phyloP scores from a whole-genome alignment of 2,113 vertebrate genomes.

The Redunca redunca region DNA sequence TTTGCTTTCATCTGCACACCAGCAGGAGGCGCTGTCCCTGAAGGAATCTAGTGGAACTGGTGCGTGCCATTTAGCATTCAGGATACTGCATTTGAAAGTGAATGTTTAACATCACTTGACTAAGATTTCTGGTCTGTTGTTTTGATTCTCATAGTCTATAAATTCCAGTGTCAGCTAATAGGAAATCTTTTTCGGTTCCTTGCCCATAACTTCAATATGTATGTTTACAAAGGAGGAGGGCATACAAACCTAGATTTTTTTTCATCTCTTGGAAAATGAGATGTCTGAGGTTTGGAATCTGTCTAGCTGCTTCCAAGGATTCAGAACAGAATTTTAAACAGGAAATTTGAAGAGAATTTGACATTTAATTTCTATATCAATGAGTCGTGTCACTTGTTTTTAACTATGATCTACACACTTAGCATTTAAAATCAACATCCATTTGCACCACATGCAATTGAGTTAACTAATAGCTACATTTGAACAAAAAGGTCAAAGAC shows the following conservation, averaged over 20 bases:
- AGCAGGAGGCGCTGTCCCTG: conserved; percentile 60
- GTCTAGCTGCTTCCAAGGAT: background rate
- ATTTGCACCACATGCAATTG: background rate
- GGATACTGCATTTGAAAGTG: background rate
- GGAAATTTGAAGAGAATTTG: background rate
- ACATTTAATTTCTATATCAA: conserved; percentile 48
- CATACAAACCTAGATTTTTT: background rate
- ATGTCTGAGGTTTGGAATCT: conserved; percentile 16
- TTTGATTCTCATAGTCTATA: background rate
- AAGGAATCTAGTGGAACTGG: conserved; percentile 30
- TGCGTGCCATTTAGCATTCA: background rate
- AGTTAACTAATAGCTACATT: background rate
- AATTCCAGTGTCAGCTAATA: conserved; percentile 20
- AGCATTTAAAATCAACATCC: conserved; percentile 7
- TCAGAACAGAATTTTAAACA: conserved; percentile 52
- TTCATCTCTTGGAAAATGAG: background rate
- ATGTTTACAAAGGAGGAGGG: background rate
- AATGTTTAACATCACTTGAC: conserved; percentile 44
- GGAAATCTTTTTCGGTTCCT: conserved; percentile 8
- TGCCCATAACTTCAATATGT: background rate
- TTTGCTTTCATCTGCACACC: conserved; percentile 47
- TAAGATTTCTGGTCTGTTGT: conserved; percentile 54
- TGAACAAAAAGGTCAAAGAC: background rate
- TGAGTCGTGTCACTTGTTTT: background rate
- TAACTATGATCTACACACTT: background rate